Evolutionary conservation across 2,113 vertebrate species (phyloP).

Genomic region (Emydura subglobosa): DNA sequence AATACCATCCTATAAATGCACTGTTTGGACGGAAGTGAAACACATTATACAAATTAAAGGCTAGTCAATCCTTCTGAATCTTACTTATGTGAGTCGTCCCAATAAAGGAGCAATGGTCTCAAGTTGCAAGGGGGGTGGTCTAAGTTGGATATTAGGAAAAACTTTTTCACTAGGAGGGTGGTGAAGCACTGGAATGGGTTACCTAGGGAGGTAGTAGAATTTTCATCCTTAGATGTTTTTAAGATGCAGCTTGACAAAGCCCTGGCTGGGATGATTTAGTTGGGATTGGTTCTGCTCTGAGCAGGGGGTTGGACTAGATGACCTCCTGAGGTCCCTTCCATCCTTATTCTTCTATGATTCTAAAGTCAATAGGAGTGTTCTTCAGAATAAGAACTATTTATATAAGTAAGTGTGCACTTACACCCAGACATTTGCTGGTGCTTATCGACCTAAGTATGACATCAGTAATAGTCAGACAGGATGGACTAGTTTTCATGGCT

Average conservation of each 20-base stretch:
- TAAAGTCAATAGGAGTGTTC: not conserved
- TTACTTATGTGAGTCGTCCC: rapidly evolving
- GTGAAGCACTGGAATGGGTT: too few relatives aligned
- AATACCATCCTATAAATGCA: not conserved
- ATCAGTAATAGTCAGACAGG: not conserved
- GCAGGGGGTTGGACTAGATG: too few relatives aligned
- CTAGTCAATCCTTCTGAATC: not conserved
- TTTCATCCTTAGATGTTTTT: too few relatives aligned
- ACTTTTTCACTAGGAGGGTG: too few relatives aligned
- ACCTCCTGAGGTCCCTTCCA: too few relatives aligned
- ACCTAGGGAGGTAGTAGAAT: too few relatives aligned
- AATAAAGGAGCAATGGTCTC: not conserved
- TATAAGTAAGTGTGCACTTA: not conserved
- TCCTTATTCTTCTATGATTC: too few relatives aligned
- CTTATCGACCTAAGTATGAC: rapidly evolving
- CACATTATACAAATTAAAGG: not conserved
- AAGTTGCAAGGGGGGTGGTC: too few relatives aligned
- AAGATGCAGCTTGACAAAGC: too few relatives aligned
- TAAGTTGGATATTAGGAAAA: too few relatives aligned
- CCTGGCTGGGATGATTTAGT: too few relatives aligned
- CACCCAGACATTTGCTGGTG: not conserved
- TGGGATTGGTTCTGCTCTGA: too few relatives aligned
- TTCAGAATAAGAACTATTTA: not conserved
- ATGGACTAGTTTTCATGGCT: not conserved
- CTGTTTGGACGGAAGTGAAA: slow-evolving; percentile 5